phyloP scores from a whole-genome alignment of 1,140 invertebrate genomes.

The Tetramorium simillimum region DNA sequence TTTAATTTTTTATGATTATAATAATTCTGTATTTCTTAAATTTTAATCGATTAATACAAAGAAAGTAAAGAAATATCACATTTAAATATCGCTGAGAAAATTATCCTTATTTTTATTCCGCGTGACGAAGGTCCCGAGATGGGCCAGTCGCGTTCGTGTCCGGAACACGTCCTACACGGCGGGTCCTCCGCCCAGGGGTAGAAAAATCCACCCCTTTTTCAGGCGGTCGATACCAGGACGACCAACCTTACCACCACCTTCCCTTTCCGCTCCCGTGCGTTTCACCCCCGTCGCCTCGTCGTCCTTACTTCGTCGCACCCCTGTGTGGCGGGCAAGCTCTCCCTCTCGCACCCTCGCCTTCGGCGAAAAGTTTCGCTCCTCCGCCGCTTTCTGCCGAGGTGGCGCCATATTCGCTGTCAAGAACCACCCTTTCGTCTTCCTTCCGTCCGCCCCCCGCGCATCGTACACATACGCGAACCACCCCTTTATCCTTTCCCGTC shows the following conservation, averaged over 20 bases:
- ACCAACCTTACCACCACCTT: constrained; percentile 74
- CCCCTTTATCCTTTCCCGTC: constrained; percentile 39
- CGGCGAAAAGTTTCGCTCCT: constrained; percentile 72
- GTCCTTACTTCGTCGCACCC: constrained; percentile 80
- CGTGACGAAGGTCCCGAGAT: constrained; percentile 61
- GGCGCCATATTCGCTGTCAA: constrained; percentile 78
- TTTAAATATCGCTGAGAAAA: constrained; percentile 4
- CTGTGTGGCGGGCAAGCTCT: constrained; percentile 53
- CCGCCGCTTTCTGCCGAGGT: constrained; percentile 79
- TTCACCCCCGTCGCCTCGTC: constrained; percentile 71
- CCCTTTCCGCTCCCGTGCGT: constrained; percentile 72
- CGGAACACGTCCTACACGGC: constrained; percentile 73
- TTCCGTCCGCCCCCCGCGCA: constrained; percentile 13
- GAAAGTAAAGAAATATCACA: neutral
- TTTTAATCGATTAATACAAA: neutral
- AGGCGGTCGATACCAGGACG: constrained; percentile 83
- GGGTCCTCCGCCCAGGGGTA: constrained; percentile 75
- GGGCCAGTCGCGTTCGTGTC: constrained; percentile 70
- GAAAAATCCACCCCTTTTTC: constrained; percentile 84
- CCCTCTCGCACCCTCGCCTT: constrained; percentile 52
- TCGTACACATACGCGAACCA: constrained; percentile 41
- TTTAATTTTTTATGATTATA: neutral
- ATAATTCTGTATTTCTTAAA: neutral
- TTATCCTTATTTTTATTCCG: constrained; percentile 35
- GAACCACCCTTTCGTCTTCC: constrained; percentile 66